Conservation (phyloP, 2,113 vertebrate species). For the Cyphomyrus plagiostoma region DNA sequence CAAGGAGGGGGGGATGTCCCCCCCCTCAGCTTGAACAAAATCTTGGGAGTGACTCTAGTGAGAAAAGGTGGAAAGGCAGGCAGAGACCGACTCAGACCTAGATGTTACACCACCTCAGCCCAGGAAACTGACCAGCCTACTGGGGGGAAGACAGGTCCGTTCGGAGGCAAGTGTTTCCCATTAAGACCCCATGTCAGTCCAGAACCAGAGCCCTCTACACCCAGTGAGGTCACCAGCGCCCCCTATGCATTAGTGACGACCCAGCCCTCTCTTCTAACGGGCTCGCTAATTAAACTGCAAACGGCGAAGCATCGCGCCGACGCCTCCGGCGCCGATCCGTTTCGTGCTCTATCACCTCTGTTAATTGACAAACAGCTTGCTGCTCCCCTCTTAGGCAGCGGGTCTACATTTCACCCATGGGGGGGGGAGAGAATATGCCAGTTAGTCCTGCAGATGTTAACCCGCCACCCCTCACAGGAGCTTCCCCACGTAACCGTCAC, state of each 20-base stretch:
- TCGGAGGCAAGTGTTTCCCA: background rate
- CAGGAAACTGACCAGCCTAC: constrained; percentile 23
- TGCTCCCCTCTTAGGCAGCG: constrained; percentile 63
- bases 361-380: constrained; percentile 76
- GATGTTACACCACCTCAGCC: background rate
- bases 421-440: background rate
- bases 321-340: constrained; percentile 64
- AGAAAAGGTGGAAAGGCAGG: background rate
- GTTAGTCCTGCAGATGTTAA: constrained; percentile 49
- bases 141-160: background rate
- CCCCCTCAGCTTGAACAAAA: background rate
- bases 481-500: constrained; percentile 39
- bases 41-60: background rate
- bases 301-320: constrained; percentile 60
- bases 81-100: too few species aligned
- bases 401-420: constrained; percentile 61
- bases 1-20: background rate
- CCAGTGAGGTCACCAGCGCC: constrained; percentile 21
- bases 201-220: background rate
- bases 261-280: constrained; percentile 68
- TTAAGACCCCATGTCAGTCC: background rate
- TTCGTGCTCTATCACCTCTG: constrained; percentile 78
- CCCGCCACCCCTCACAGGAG: constrained; percentile 19
- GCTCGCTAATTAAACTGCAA: constrained; percentile 70
- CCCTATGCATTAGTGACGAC: background rate